Evolutionary conservation across 2,113 vertebrate genomes (phyloP).

Genomic region (Nothoprocta perdicaria): DNA sequence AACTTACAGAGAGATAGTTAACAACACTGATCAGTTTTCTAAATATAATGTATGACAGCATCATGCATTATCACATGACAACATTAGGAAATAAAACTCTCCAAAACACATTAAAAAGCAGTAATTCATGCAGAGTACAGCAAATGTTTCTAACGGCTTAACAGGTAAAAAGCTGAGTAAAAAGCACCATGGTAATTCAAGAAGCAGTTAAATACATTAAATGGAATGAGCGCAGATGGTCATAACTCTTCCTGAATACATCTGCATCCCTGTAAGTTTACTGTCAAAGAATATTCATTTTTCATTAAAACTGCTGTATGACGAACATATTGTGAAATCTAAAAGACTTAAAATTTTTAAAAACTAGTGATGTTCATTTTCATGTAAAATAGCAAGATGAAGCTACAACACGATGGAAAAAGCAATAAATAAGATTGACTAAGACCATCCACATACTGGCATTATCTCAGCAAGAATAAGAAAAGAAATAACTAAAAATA

Average conservation of each 20-base stretch:
- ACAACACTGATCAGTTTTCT: not conserved
- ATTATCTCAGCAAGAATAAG: too few species aligned
- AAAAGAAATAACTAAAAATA: too few species aligned
- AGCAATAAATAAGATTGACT: not conserved
- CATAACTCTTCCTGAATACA: not conserved
- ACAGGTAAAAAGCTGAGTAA: not conserved
- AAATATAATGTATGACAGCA: not conserved
- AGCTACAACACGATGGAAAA: not conserved
- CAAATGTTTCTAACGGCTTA: not conserved
- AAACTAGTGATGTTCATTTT: not conserved
- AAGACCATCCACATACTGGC: too few species aligned
- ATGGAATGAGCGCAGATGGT: not conserved
- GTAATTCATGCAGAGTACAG: not conserved
- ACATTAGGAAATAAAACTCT: not conserved
- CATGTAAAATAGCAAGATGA: not conserved
- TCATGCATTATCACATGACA: not conserved
- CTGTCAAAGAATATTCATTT: not conserved
- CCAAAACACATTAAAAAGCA: not conserved
- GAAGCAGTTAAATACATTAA: not conserved
- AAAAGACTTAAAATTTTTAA: not conserved
- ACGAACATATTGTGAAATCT: not conserved
- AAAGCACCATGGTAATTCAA: slow-evolving; percentile 21
- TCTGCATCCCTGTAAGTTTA: not conserved
- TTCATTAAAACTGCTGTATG: not conserved
- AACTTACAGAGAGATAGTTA: not conserved